Evolutionary conservation across 1,140 invertebrate species (phyloP), one percentile per base, ranked within the genome.

Genomic region (Drosophila baimaii): DNA sequence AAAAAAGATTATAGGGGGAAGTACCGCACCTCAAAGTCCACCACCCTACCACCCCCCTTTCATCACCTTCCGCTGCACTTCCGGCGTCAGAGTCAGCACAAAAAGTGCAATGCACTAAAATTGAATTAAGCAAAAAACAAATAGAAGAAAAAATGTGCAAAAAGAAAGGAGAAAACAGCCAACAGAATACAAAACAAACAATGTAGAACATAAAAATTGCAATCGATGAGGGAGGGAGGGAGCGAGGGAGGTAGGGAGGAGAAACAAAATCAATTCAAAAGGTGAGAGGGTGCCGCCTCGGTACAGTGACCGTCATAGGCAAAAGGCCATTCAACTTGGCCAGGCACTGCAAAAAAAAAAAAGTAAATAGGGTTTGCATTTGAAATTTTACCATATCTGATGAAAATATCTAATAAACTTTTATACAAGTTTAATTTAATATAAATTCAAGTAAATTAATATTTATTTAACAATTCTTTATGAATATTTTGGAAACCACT

Each of bases 41-140:
- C 15, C 33, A 29, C n/a, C 23, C 27, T 31, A 25, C 55, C 19
- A 33, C 44, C 43, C 10, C 44, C 37, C 51, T 63, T 41, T 59
- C 73, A 77, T 66, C 74, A 86, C 74, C 82, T 85, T 85, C 74
- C 68, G 82, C 27, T 63, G 76, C 66, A 89, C 84, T 84, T 89
- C 84, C 84, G 84, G 80, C 83, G 61, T 69, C 75, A 77, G 62
- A 70, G 80, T 39, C 63, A 47, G 63, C 44, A 69, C 83, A 89
- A 88, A 88, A 89, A 88, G 84, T 88, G 84, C 84, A 88, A 89
- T 89, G 84, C 46, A 89, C 84, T 89, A 80, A 89, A 88, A 88
- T 89, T 88, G 85, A 89, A 89, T 89, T 89, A 80, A 78, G 83
- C 77, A 78, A 89, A 88, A 89, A 88, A 73, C 59, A 79, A 76